Conservation (phyloP, 2,113 vertebrate species). For the Engraulis encrasicolus region DNA sequence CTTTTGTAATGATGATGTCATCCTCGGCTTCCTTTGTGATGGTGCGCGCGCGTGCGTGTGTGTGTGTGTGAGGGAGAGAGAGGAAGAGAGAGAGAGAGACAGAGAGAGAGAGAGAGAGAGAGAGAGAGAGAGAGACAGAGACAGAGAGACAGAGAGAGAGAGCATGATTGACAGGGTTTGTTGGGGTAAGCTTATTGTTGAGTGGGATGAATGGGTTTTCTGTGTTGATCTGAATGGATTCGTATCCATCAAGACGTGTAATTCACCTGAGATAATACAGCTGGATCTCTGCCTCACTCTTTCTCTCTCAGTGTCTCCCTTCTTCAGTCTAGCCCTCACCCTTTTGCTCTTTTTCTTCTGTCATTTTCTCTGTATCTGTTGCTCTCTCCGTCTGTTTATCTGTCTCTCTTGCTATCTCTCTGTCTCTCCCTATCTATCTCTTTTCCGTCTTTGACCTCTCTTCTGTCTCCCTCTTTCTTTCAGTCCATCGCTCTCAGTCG, state of each 20-base stretch:
- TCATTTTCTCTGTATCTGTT: background rate
- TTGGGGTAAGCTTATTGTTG: background rate
- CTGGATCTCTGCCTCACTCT: conserved; percentile 35
- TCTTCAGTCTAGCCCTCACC: too few relatives aligned
- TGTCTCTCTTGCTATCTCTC: background rate
- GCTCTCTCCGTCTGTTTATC: background rate
- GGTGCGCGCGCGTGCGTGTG: background rate
- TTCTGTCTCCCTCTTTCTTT: background rate
- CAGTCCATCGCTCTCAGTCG: too few relatives aligned
- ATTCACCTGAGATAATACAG: conserved; percentile 39
- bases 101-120: background rate
- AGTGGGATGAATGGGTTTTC: background rate
- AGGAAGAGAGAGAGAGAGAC: background rate
- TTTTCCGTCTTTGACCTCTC: too few relatives aligned
- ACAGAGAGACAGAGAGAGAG: background rate
- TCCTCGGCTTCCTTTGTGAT: background rate
- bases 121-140: background rate
- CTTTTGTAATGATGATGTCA: background rate
- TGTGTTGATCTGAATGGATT: background rate
- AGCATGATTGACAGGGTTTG: background rate
- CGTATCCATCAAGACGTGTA: background rate
- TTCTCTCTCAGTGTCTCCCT: too few relatives aligned
- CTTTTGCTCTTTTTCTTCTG: conserved; percentile 12
- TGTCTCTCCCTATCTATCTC: background rate
- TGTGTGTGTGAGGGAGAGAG: background rate